These are phyloP conservation scores for Hypolimnas misippus DNA, from an alignment of 2,888 invertebrate species.

Conservation along the genomic window DNA sequence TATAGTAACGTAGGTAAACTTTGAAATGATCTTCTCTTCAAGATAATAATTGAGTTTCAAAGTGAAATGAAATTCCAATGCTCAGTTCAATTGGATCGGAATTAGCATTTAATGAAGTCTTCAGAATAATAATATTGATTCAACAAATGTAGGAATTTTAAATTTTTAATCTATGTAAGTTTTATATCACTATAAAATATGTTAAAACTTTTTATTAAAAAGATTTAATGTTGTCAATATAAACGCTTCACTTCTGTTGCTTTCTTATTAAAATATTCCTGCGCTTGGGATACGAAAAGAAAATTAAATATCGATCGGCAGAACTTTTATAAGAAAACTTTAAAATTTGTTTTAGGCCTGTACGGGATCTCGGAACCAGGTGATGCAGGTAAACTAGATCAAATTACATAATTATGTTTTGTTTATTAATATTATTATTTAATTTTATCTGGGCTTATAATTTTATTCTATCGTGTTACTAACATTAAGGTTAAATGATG, in stretches of 20 bases:
- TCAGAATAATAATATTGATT: slow-evolving; percentile 11
- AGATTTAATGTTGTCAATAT: neutral
- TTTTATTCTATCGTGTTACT: too few relatives aligned
- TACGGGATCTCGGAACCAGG: slow-evolving; percentile 69
- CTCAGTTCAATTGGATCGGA: slow-evolving; percentile 28
- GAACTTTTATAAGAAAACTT: slow-evolving; percentile 68
- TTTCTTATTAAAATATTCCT: slow-evolving; percentile 10
- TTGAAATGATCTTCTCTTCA: slow-evolving; percentile 28
- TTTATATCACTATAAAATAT: neutral
- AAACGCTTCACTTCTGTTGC: neutral
- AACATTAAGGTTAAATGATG: too few relatives aligned
- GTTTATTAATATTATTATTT: too few relatives aligned
- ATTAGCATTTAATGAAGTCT: slow-evolving; percentile 31
- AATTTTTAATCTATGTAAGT: neutral
- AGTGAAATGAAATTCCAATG: slow-evolving; percentile 34
- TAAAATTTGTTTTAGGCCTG: slow-evolving; percentile 80
- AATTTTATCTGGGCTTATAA: too few relatives aligned
- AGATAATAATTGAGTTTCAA: slow-evolving; percentile 35
- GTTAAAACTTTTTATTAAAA: neutral
- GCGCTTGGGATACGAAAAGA: slow-evolving; percentile 48
- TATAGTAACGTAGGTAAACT: slow-evolving; percentile 9
- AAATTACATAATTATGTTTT: too few relatives aligned
- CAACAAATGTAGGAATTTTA: neutral
- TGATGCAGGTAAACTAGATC: slow-evolving; percentile 65
- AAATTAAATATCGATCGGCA: slow-evolving; percentile 53